Conservation (phyloP, 2,888 invertebrate genomes). For the Hermaeophaga mercurialis region DNA sequence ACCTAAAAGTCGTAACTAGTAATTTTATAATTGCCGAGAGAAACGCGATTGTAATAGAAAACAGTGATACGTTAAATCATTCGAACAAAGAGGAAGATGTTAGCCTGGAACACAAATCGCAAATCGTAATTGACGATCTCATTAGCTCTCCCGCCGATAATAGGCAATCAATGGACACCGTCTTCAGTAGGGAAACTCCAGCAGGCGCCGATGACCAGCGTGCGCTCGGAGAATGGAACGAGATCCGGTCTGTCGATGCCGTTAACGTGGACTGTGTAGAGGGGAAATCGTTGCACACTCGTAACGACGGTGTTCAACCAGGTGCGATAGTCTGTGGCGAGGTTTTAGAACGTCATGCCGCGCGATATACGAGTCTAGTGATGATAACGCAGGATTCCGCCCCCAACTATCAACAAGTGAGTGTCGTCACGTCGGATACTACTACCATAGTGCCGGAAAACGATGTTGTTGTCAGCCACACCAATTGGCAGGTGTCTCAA, state of each 20-base stretch:
- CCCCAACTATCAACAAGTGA: conserved; percentile 65
- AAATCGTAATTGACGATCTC: conserved; percentile 5
- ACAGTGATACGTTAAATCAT: too few relatives aligned
- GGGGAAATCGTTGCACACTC: conserved; percentile 47
- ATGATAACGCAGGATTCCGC: conserved; percentile 80
- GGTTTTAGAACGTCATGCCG: conserved; percentile 55
- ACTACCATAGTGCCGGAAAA: conserved; percentile 68
- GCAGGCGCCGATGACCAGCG: conserved; percentile 23
- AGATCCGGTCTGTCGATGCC: conserved; percentile 53
- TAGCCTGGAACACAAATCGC: background rate
- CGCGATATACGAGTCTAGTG: conserved; percentile 85
- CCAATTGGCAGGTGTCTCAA: conserved; percentile 63
- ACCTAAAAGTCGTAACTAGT: background rate
- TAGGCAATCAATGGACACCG: conserved; percentile 5
- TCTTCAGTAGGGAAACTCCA: conserved; percentile 24
- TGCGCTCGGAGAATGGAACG: conserved; percentile 26
- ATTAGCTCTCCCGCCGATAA: conserved; percentile 4
- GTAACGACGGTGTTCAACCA: conserved; percentile 57
- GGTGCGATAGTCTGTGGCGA: conserved; percentile 55
- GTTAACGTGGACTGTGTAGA: conserved; percentile 47
- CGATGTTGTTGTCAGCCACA: conserved; percentile 69
- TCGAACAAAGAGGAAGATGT: background rate
- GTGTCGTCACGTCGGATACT: conserved; percentile 77
- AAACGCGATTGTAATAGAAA: background rate
- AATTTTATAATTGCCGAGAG: background rate